phyloP scores from a whole-genome alignment of 2,113 vertebrate species.

The Ammodytes dubius region DNA sequence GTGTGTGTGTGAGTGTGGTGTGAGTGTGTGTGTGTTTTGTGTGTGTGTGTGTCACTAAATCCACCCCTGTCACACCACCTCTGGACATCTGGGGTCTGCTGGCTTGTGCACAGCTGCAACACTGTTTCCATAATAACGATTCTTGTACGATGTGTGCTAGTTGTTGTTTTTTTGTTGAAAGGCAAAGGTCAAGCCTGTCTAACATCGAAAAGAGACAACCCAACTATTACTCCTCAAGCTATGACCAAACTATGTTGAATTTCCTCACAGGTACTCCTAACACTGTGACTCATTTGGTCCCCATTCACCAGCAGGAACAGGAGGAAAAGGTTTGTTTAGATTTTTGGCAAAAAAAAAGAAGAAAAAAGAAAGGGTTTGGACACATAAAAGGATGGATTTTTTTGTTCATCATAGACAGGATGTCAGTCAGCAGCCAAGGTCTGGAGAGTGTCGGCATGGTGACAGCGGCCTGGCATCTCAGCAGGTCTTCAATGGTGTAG shows the following conservation, averaged over 20 bases:
- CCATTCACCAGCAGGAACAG: constrained; percentile 5
- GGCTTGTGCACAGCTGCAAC: constrained; percentile 31
- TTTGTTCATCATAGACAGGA: constrained; percentile 32
- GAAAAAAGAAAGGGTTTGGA: not conserved
- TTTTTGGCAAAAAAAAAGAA: not conserved
- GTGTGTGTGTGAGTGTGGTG: constrained; percentile 24
- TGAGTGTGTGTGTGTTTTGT: no score
- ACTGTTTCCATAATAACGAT: not conserved
- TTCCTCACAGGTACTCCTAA: constrained; percentile 47
- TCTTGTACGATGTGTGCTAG: not conserved
- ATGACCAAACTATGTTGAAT: constrained; percentile 38
- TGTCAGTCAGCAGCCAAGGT: not conserved
- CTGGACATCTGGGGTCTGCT: constrained; percentile 47
- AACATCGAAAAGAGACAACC: constrained; percentile 17
- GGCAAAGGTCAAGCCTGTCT: not conserved
- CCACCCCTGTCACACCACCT: constrained; percentile 11
- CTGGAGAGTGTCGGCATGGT: constrained; percentile 35
- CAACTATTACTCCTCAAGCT: not conserved
- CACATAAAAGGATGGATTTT: constrained; percentile 36
- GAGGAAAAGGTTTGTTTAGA: constrained; percentile 23
- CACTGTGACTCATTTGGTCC: constrained; percentile 47
- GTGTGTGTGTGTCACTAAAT: constrained; percentile 24
- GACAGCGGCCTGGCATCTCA: constrained; percentile 24
- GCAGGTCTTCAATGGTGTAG: constrained; percentile 40
- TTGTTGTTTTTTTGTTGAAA: not conserved